Evolutionary conservation across 1,140 invertebrate species (phyloP), one percentile per base, ranked within the genome.

Genomic region (Micrasema minimum): DNA sequence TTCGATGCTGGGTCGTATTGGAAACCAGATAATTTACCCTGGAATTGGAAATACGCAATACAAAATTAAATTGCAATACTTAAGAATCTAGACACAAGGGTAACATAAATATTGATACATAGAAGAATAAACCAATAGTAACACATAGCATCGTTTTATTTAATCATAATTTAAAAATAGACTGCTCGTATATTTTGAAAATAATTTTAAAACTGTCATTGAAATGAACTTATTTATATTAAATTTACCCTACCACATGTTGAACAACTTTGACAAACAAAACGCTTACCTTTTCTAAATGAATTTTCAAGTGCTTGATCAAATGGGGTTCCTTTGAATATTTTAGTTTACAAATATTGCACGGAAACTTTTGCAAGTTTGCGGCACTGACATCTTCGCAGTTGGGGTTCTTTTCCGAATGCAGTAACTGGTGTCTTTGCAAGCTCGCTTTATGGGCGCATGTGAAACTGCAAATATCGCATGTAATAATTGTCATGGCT

Each of bases 341-440:
- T 10, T 59, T 59, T 18, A 59, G 18, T 35, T 59, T 59, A 35
- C 55, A 59, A 41, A 59, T 59, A 59, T 59, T 59, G 14, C 55
- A 59, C 0, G 35, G 16, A 20, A 43, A 59, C 37, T 59, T 59
- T 35, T 41, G 35, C 55, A 59, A 18, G 2, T 11, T 41, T 7
- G 37, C 48, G 2, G 12, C 7, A 51, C 11, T 59, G 12, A 22
- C 2, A 2, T 59, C 37, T 7, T 38, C 37, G 11, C 16, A 38
- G 16, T 38, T 59, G 0, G 55, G 55, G n/a, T 59, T 59, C 16
- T 38, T 38, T 9, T 59, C 55, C n/a, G 37, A 38, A 16, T 59
- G 55, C n/a, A 59, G 35, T 14, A 59, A 11, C 35, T 59, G 55
- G 55, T 59, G 55, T 9, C 37, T 2, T 14, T 59, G 55, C 9